Percentiles rank a stretch among this genome's conserved stretches.
Evolutionary conservation across 2,113 vertebrate species (phyloP).

Genomic region (Nestor notabilis): DNA sequence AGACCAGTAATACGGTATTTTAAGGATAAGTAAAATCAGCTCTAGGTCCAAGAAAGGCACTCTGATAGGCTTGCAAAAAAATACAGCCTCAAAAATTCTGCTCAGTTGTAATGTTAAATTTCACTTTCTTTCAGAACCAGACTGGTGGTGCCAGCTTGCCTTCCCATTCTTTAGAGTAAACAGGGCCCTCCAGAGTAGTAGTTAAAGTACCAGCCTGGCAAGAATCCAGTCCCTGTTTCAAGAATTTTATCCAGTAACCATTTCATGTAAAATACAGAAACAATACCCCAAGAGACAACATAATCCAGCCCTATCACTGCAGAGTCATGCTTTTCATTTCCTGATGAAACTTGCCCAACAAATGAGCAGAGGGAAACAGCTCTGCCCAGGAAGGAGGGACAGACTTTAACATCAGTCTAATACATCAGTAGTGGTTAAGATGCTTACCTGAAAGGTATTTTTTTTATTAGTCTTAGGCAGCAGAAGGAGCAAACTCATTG

Average conservation of each 20-base stretch:
- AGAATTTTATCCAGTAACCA: not conserved
- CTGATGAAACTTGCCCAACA: not conserved
- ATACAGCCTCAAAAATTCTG: not conserved
- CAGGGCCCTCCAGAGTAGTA: not conserved
- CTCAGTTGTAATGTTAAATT: not conserved
- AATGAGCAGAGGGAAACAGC: not conserved
- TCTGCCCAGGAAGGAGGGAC: not conserved
- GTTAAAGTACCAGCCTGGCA: not conserved
- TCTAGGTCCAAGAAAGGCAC: not conserved
- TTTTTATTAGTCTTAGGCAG: not conserved
- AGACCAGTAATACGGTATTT: not conserved
- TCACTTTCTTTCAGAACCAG: not conserved
- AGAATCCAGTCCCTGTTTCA: not conserved
- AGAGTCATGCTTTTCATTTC: not conserved
- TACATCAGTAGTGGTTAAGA: not conserved
- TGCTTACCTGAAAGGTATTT: not conserved
- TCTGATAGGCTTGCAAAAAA: accelerated
- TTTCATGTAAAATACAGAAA: not conserved
- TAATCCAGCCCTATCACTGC: not conserved
- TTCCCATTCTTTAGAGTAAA: not conserved
- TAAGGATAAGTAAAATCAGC: not conserved
- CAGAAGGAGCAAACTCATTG: not conserved
- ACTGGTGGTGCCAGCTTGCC: not conserved
- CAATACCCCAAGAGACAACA: not conserved
- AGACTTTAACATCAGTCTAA: not conserved